A percentile compares a stretch with the other conserved stretches of the same genome.
phyloP scores from a whole-genome alignment of 2,797 vertebrate species.

The Momotus momota region DNA sequence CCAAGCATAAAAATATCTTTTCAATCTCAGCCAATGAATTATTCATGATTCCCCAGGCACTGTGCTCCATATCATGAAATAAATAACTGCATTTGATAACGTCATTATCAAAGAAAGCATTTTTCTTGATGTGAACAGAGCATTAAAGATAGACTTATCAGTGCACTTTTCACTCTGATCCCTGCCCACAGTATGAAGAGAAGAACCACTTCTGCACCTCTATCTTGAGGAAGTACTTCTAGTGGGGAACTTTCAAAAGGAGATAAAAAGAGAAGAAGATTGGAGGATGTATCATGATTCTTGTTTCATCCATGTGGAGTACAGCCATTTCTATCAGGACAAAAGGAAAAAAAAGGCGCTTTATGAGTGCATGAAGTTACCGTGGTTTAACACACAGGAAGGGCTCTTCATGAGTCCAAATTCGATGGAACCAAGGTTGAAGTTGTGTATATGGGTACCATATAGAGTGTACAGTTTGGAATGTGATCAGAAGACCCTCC shows the following conservation, averaged over 20 bases:
- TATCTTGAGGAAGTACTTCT: background rate
- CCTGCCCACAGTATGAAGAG: background rate
- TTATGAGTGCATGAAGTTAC: background rate
- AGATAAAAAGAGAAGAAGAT: background rate
- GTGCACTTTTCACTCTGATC: constrained; percentile 14
- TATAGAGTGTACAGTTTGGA: background rate
- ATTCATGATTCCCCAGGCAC: constrained; percentile 26
- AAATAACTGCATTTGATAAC: constrained; percentile 68
- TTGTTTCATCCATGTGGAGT: background rate
- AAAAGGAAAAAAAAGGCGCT: background rate
- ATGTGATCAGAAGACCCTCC: background rate
- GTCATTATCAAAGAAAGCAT: constrained; percentile 60
- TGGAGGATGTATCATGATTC: background rate
- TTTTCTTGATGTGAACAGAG: constrained; percentile 46
- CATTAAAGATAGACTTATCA: constrained; percentile 8
- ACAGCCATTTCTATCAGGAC: background rate
- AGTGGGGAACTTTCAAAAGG: background rate
- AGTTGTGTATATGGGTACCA: background rate
- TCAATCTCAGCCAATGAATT: constrained; percentile 59
- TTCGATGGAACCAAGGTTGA: background rate
- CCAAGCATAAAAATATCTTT: constrained; percentile 58
- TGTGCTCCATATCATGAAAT: constrained; percentile 55
- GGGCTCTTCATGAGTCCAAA: background rate
- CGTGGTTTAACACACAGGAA: background rate
- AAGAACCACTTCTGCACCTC: background rate